These are phyloP conservation scores for Oenanthe oenanthe DNA, from an alignment of 2,113 vertebrate genomes.

Conservation along the genomic window DNA sequence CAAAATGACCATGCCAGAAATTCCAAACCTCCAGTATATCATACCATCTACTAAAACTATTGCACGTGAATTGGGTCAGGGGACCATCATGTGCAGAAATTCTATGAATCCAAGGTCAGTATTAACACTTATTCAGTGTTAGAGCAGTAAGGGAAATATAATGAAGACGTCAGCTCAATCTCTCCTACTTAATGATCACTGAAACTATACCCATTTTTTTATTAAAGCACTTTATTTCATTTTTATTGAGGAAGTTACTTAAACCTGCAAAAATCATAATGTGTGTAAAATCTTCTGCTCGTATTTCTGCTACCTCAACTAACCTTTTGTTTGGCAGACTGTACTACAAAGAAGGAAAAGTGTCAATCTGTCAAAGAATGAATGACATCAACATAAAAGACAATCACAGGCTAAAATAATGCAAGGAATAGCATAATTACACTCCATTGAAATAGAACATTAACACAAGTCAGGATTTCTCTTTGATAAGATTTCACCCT, in stretches of 20 bases:
- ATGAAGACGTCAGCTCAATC: neutral
- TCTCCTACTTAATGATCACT: neutral
- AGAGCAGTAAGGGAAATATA: neutral
- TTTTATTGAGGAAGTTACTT: neutral
- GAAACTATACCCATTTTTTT: neutral
- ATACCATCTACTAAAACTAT: neutral
- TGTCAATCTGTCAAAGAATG: neutral
- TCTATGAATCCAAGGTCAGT: neutral
- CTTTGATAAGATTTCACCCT: neutral
- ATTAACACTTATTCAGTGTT: neutral
- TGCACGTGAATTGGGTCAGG: neutral
- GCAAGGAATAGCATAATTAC: neutral
- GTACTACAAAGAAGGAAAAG: neutral
- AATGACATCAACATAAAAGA: neutral
- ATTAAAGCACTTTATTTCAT: neutral
- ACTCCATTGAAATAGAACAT: neutral
- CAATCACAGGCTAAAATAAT: neutral
- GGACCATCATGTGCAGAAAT: neutral
- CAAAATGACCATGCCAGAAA: neutral
- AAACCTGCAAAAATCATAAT: neutral
- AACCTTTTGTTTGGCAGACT: neutral
- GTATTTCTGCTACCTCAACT: neutral
- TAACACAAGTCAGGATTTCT: neutral
- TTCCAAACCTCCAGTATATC: neutral
- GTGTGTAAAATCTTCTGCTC: neutral